Percentiles rank a stretch among this genome's conserved stretches.
Evolutionary conservation across 2,888 invertebrate species (phyloP).

Genomic region (Leptinotarsa juncta): DNA sequence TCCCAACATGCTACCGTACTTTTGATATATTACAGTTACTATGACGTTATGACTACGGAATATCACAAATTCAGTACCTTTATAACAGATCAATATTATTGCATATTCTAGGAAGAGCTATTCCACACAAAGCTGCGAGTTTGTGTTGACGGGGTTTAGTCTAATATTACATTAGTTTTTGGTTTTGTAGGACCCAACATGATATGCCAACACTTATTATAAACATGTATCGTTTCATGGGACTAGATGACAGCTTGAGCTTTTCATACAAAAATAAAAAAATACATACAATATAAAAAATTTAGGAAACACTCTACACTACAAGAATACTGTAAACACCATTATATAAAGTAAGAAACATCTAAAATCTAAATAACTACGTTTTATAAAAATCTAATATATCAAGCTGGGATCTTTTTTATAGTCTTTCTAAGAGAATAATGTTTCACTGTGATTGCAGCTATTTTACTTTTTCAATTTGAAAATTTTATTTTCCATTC

Average conservation of each 20-base stretch:
- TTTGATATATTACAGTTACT: conserved; percentile 23
- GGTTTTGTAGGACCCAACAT: conserved; percentile 59
- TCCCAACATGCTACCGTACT: conserved; percentile 30
- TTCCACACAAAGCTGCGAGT: conserved; percentile 34
- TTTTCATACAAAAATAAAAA: conserved; percentile 67
- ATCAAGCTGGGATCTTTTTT: conserved; percentile 61
- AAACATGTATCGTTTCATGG: conserved; percentile 57
- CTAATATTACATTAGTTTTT: conserved; percentile 45
- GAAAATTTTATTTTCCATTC: conserved; percentile 13
- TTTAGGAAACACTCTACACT: conserved; percentile 65
- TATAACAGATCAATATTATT: conserved; percentile 51
- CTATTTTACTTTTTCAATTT: conserved; percentile 28
- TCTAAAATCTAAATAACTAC: conserved; percentile 59
- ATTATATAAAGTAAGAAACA: conserved; percentile 64
- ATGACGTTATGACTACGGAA: conserved; percentile 35
- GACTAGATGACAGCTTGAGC: conserved; percentile 67
- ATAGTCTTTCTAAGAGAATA: conserved; percentile 53
- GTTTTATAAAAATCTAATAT: conserved; percentile 62
- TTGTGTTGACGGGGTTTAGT: conserved; percentile 41
- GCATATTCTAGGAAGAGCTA: conserved; percentile 44
- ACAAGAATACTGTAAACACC: conserved; percentile 67
- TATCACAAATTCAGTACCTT: conserved; percentile 53
- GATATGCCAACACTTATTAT: conserved; percentile 65
- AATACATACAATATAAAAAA: conserved; percentile 66
- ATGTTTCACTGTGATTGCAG: conserved; percentile 30